Base-by-base conservation (phyloP, 2,888 invertebrate genomes). In the Cremastinae sp. region DNA sequence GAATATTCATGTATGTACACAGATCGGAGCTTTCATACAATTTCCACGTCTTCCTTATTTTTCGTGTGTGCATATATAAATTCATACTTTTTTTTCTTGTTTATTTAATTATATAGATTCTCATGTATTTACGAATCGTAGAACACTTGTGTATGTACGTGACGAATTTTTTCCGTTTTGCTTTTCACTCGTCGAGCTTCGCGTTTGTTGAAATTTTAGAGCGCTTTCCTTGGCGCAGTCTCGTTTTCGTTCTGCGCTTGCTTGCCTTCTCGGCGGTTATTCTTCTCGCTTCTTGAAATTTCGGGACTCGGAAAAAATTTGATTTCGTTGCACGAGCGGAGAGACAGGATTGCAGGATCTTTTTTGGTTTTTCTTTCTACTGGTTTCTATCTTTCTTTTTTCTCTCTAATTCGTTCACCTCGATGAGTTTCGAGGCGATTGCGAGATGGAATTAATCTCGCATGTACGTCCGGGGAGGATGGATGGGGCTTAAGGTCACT, bases 21-120 rank as follows among this genome's bases (percentile, higher is more conserved):
- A 70, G 65, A 79, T 78, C 53, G 74, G 73, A 73, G 83, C 75
- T 83, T 85, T 84, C 84, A 85, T 84, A 84, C 82, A 83, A 75
- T 83, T 83, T 84, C n/a, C 85, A 82, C 83, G 84, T 85, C 84
- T 84, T 84, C 81, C 80, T 83, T 85, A 83, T 85, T 82, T 85
- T 78, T 82, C 61, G 82, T 81, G 81, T 84, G 80, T 83, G n/a
- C n/a, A 83, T 82, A 83, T 84, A 83, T 83, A 83, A 81, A 83
- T 83, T 83, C 78, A 80, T 81, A 78, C 74, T 69, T 78, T 79
- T 82, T 79, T 82, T 84, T 20, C 0, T 81, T 79, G 75, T 68
- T 80, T 82, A 58, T 68, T 18, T 62, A 20, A 68, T 53, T 62
- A 64, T 74, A 64, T 56, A 78, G 72, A 68, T 61, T 71, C 56